These are phyloP conservation scores for Tortrix viridana DNA, from an alignment of 2,888 invertebrate genomes.

Conservation along the genomic window DNA sequence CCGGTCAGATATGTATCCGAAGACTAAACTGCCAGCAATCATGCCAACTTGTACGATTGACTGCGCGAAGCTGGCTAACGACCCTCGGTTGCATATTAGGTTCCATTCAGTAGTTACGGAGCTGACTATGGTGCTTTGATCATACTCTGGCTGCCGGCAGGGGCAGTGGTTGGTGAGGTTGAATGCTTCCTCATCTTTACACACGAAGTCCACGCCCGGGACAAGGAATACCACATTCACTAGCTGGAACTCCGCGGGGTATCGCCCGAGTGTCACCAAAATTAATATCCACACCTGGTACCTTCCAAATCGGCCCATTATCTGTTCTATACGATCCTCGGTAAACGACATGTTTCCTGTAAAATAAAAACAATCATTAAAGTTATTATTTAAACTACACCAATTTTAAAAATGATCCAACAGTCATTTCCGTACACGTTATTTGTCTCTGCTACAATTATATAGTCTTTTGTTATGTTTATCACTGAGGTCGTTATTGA, in stretches of 20 bases:
- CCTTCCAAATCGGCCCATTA: slow-evolving; percentile 81
- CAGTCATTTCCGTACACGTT: too few species aligned
- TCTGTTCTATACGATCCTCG: slow-evolving; percentile 66
- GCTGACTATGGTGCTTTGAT: slow-evolving; percentile 76
- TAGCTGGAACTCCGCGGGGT: slow-evolving; percentile 84
- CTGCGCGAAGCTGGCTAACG: slow-evolving; percentile 82
- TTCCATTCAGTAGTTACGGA: slow-evolving; percentile 86
- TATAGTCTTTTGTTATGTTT: slow-evolving; percentile 3
- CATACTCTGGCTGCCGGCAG: slow-evolving; percentile 78
- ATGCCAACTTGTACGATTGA: slow-evolving; percentile 84
- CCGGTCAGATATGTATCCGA: slow-evolving; percentile 81
- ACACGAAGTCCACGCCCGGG: slow-evolving; percentile 78
- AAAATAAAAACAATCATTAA: slow-evolving; percentile 6
- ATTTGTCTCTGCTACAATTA: neutral
- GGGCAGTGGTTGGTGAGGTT: slow-evolving; percentile 72
- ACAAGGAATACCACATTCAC: slow-evolving; percentile 83
- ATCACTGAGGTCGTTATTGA: neutral
- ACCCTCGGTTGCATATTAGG: slow-evolving; percentile 83
- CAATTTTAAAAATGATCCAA: too few species aligned
- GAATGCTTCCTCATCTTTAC: slow-evolving; percentile 61
- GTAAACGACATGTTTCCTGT: slow-evolving; percentile 39
- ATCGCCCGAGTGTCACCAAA: slow-evolving; percentile 76
- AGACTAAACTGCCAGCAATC: slow-evolving; percentile 80
- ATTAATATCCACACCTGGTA: slow-evolving; percentile 82
- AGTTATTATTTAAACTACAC: slow-evolving; percentile 13